Evolutionary conservation across 2,797 vertebrate species (phyloP), one percentile per base, ranked within the genome.

Genomic region (Huso huso): DNA sequence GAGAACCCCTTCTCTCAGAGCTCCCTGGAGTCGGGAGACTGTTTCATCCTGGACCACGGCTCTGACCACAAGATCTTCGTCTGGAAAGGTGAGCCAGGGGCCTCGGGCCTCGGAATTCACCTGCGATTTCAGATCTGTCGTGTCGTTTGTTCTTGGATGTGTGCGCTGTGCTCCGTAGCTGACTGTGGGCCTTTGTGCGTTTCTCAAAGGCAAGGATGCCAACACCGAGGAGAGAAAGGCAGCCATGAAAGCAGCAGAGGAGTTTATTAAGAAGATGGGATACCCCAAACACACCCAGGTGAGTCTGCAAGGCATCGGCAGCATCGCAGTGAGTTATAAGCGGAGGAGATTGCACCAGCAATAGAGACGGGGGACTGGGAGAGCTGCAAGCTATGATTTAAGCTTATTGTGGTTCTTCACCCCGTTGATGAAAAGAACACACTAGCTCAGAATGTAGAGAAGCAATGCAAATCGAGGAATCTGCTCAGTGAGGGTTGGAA

Each of bases 11-110:
- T 99, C 62, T 80, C 91, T 48, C 97, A 99, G 84, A 85, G 87
- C 15, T 90, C 93, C 64, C 82, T 99, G 83, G 87, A 76, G 59
- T 92, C 96, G 0, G 90, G 92, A 0, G 97, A 99, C 82, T 98
- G 97, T 84, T 99, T 98, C 83, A 95, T 99, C 70, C 86, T 99
- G 82, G 97, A 99, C 75, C 93, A 98, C 0, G 96, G 97, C 77
- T 85, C 86, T 0, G 87, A 98, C 0, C 92, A 94, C 9, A 97
- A 92, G 84, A 97, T 99, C 88, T 99, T 95, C n/a, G 87, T 97
- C 71, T 99, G 97, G 97, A 99, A 99, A 94, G 97, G 97, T 99
- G 49, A 70, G 81, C 10, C 4, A 12, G 10, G 6, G 52, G 6
- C 8, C 49, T 60, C 48, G 8, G 55, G 7, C 11, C 37, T 49